Base-by-base conservation (phyloP, 64 coral and sea anemone species). In the Pocillopora verrucosa region DNA sequence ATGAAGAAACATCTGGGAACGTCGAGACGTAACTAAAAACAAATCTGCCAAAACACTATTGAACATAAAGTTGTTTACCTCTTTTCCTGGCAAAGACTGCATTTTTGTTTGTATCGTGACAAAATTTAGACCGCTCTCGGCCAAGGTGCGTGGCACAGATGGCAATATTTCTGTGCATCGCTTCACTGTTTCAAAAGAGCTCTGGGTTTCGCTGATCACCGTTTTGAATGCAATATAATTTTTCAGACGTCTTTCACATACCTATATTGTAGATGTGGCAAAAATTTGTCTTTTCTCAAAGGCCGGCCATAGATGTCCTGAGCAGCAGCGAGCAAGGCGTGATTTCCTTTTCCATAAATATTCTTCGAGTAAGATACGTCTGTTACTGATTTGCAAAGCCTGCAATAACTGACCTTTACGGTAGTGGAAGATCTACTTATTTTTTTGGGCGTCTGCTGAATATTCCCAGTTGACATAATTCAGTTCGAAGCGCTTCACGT, bases 201-300 rank as follows among this genome's bases (percentile, higher is more conserved):
- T 87, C 56, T 87, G 84, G 11, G 9, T 73, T 10, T 87, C 80
- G 0, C 3, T 63, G 41, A 83, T 83, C 19, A 16, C 17, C 11
- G n/a, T 79, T 37, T 83, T 74, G 57, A 73, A 87, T 1, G n/a
- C 6, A 36, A 15, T 68, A 58, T 56, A 87, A 13, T 87, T 87
- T 12, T 73, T 87, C 20, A 68, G 37, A 4, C 84, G 65, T 58
- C 84, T 73, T 73, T 87, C 65, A 75, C 69, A 87, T 69, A 69
- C 56, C 82, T 83, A 72, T 82, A 87, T 41, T 87, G 5, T 65
- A 92, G 36, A 92, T 77, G 81, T 15, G 82, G 90, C 16, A 92
- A 75, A 30, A 61, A 56, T 63, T 83, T 34, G 20, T 84, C 51
- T 22, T 78, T 12, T 37, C n/a, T 59, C 34, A 92, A 86, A 24